phyloP scores from a whole-genome alignment of 2,113 vertebrate species.

The Nannospalax galili region DNA sequence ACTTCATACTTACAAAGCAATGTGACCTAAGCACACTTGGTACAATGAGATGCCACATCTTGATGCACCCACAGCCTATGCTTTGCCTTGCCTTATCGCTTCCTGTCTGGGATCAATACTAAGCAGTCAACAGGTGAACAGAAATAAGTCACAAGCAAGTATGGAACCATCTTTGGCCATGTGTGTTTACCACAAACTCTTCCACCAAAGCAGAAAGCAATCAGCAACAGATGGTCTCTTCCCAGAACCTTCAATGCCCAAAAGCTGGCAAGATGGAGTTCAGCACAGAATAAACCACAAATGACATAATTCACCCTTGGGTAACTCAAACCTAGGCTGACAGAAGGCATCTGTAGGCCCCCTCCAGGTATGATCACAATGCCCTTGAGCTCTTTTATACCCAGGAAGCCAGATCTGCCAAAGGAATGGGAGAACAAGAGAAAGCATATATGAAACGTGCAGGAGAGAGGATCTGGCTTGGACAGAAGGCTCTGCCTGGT shows the following conservation, averaged over 20 bases:
- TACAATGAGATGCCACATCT: accelerated
- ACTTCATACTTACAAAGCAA: too few relatives aligned
- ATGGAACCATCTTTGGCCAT: neutral
- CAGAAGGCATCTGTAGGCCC: neutral
- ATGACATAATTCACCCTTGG: neutral
- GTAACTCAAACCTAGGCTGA: neutral
- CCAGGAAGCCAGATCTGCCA: neutral
- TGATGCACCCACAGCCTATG: neutral
- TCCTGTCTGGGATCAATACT: neutral
- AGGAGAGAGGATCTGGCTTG: neutral
- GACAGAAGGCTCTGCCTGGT: neutral
- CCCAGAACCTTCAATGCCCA: neutral
- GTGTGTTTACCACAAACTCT: neutral
- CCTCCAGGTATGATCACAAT: neutral
- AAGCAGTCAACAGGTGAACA: neutral
- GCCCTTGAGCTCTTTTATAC: neutral
- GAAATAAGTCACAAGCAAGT: neutral
- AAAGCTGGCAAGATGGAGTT: neutral
- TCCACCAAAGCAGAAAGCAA: neutral
- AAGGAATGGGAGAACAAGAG: neutral
- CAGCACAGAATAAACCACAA: neutral
- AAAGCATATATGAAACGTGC: neutral
- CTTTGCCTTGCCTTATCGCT: neutral
- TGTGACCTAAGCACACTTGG: accelerated
- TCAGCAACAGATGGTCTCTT: neutral